A percentile compares a stretch with the other conserved stretches of the same genome.
Conservation (phyloP, 2,113 vertebrate genomes). For the Notarius lentiginosus region DNA sequence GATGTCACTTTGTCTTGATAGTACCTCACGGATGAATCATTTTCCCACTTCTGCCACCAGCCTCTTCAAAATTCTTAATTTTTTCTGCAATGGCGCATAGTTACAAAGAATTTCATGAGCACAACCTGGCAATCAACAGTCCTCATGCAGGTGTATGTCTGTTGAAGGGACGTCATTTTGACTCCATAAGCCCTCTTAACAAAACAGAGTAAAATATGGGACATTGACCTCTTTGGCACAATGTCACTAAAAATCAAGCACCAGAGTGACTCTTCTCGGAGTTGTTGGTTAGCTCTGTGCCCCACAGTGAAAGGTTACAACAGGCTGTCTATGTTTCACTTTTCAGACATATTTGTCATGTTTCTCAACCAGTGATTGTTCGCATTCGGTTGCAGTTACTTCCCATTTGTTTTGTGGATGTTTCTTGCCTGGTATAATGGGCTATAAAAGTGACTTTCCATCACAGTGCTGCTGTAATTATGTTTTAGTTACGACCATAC, state of each 20-base stretch:
- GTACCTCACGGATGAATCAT: not conserved
- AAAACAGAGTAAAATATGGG: not conserved
- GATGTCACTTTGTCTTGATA: slow-evolving; percentile 3
- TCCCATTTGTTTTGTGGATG: not conserved
- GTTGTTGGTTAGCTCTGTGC: not conserved
- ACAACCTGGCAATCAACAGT: not conserved
- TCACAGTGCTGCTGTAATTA: not conserved
- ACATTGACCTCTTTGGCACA: not conserved
- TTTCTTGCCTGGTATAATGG: not conserved
- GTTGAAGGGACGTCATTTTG: not conserved
- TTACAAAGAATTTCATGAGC: not conserved
- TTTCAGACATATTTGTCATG: not conserved
- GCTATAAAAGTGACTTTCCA: not conserved
- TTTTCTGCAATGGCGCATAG: too few relatives aligned
- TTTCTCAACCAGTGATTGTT: not conserved
- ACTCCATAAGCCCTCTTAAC: not conserved
- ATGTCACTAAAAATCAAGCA: not conserved
- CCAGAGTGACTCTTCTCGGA: not conserved
- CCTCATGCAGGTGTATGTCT: not conserved
- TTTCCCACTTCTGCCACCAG: not conserved
- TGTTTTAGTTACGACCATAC: not conserved
- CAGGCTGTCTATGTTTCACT: not conserved
- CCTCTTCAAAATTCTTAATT: not conserved
- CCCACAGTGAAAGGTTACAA: not conserved
- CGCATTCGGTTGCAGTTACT: not conserved